These are phyloP conservation scores for Schlechtendalia chinensis DNA, from an alignment of 1,140 invertebrate species.

Conservation along the genomic window DNA sequence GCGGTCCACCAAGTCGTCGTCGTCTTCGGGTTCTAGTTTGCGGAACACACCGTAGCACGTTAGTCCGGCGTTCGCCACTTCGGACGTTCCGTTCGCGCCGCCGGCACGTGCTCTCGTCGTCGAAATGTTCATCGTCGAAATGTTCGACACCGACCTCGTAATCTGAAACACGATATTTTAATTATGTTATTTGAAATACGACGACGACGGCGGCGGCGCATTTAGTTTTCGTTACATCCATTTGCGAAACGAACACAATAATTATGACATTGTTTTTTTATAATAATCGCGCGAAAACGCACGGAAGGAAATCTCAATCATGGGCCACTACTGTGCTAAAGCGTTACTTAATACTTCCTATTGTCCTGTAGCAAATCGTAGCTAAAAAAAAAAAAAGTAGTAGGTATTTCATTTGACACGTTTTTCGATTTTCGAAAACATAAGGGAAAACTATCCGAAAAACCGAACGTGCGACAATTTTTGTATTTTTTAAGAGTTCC, in stretches of 20 bases:
- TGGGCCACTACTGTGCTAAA: no score
- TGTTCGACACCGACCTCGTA: slow-evolving; percentile 40
- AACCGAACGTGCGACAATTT: no score
- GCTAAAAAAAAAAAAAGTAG: no score
- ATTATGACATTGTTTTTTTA: no score
- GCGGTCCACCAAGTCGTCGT: not conserved
- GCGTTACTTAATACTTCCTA: no score
- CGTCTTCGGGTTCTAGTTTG: slow-evolving; percentile 22
- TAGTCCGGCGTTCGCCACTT: slow-evolving; percentile 24
- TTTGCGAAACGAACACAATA: no score
- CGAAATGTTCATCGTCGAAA: slow-evolving; percentile 18
- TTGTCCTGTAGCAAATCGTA: no score
- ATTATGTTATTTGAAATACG: not conserved
- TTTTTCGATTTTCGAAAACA: no score
- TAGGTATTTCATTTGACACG: no score
- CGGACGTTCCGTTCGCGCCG: not conserved
- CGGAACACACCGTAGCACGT: slow-evolving; percentile 45
- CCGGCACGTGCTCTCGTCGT: not conserved
- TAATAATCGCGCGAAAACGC: not conserved
- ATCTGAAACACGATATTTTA: slow-evolving; percentile 14
- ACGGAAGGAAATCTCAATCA: not conserved
- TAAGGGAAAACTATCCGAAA: no score
- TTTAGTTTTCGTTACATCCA: not conserved
- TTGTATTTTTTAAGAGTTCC: no score
- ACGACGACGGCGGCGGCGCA: not conserved